phyloP scores from a whole-genome alignment of 1,140 invertebrate species.

The Phthorimaea operculella region DNA sequence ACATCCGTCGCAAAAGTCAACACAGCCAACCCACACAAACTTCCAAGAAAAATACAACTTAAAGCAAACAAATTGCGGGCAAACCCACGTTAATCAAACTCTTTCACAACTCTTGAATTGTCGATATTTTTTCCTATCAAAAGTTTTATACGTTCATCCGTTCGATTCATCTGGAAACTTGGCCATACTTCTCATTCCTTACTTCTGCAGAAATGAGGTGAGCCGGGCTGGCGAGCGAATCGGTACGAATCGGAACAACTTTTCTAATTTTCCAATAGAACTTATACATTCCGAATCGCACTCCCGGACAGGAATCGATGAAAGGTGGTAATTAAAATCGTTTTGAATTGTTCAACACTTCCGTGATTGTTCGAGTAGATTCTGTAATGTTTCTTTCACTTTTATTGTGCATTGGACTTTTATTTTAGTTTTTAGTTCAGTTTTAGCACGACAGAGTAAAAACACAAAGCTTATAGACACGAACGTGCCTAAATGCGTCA shows the following conservation, averaged over 20 bases:
- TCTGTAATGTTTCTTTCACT: no score
- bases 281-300: constrained; percentile 22
- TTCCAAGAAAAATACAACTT: not conserved
- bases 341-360: not conserved
- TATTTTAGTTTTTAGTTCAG: no score
- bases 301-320: not conserved
- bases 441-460: no score
- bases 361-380: no score
- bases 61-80: not conserved
- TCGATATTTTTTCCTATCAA: constrained; percentile 16
- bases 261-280: constrained; percentile 30
- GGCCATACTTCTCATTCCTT: constrained; percentile 23
- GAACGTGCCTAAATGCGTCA: no score
- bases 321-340: constrained; percentile 4
- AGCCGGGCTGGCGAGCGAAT: not conserved
- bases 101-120: not conserved
- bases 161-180: constrained; percentile 22
- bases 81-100: not conserved
- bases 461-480: no score
- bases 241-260: constrained; percentile 17
- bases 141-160: constrained; percentile 15
- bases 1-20: no score
- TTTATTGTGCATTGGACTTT: no score
- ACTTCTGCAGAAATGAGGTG: constrained; percentile 14
- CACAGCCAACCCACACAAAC: no score